Base-by-base conservation (phyloP, 2,888 invertebrate species). In the Plagodis pulveraria region DNA sequence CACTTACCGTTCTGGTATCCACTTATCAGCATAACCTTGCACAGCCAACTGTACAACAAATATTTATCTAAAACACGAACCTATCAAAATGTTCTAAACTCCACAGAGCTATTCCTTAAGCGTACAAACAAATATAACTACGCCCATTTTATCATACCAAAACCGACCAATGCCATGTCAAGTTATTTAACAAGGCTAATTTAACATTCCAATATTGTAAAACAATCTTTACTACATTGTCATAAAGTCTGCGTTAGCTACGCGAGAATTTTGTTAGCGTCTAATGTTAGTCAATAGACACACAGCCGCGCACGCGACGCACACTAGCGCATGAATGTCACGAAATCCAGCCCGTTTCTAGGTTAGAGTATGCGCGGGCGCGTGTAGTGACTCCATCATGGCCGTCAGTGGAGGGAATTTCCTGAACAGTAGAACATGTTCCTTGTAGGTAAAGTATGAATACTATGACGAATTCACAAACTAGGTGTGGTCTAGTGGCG, bases 311-410 rank as follows among this genome's bases (percentile, higher is more conserved):
- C 80, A 81, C 81, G 81, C 74, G 76, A 74, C 84, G 79, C 86
- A 81, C 84, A 80, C 72, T 74, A 67, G 66, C 74, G 58, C 71
- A 67, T 76, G 81, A 86, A 84, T 91, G 91, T 91, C 91, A 91
- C 91, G 89, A 91, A 91, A 91, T 89, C 86, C 77, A 87, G 81
- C 83, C 76, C 78, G 89, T 89, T 91, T 90, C 86, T 91, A 91
- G 91, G 91, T 90, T 91, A 89, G 83, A 85, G 71, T 74, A 78
- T 83, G 89, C 87, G 89, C 87, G 78, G 76, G 87, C 87, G 88
- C 84, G 72, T 65, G 62, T 76, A 56, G 62, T 69, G 81, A 80
- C 77, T 65, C 89, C 79, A 84, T 77, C 76, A 58, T 63, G 47
- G 57, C 41, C 35, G 53, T 32, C 54, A 44, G 42, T 52, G 41